Base-by-base conservation (phyloP, 2,797 vertebrate species). In the Thamnophis elegans region DNA sequence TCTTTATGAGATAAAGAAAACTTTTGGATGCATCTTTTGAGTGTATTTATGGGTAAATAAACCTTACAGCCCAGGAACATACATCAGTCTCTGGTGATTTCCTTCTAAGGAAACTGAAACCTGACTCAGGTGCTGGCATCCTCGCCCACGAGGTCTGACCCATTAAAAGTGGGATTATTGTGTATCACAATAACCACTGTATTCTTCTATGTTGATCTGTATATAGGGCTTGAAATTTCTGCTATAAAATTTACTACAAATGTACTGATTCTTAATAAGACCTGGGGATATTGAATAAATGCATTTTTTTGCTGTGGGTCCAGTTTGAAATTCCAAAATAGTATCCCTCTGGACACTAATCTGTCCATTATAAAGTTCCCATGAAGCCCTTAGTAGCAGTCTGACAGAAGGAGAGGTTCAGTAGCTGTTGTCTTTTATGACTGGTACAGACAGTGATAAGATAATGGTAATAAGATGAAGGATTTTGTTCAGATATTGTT, bases 401-500 rank as follows among this genome's bases (percentile, higher is more conserved):
- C 32, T 89, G 47, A 32, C 68, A 56, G 86, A 85, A 32, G 12
- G 56, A 47, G 55, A 87, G 20, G 1, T 92, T 92, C 82, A 92
- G 58, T 90, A 93, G 88, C 65, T 42, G 32, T 28, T 85, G 22
- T 85, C 53, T 92, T 92, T 92, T 92, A 68, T 85, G 26, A 32
- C 10, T 90, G 53, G 68, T 82, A 82, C 51, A 88, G 51, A 91
- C 20, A 6, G 18, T 90, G 62, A 92, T 88, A 88, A 88, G 89
- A 90, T 56, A 92, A 90, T 88, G 11, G 26, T 65, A 90, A 56
- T 56, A 78, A 36, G 56, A 90, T 90, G 26, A 85, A 88, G 78
- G 55, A n/a, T 85, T 93, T 95, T 93, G 59, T 90, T 91, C 0
- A 14, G 94, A 89, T 56, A 65, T 68, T 93, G 92, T 91, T 93